Base-by-base conservation (phyloP, 2,888 invertebrate species). In the Drosophila pseudotalamancana region DNA sequence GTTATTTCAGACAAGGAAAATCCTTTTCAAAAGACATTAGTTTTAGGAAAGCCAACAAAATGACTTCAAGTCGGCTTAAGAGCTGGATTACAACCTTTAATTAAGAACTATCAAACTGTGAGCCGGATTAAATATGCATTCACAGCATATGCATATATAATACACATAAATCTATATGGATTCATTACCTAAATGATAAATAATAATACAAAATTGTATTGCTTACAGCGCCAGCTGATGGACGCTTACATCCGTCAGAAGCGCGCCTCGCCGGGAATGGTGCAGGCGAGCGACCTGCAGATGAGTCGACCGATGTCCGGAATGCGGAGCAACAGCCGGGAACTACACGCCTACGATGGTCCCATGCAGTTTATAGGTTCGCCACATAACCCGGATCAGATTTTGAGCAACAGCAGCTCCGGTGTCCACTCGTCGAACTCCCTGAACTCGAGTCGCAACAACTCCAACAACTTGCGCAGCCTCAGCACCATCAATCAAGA, bases 191-290 rank as follows among this genome's bases (percentile, higher is more conserved):
- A 9, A 27, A 9, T 8, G 3, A 11, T 27, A 8, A 25, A 8
- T 2, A 27, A 27, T 27, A n/a, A n/a, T n/a, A n/a, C n/a, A n/a
- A n/a, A n/a, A n/a, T n/a, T n/a, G n/a, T 11, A 11, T 5, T 31
- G 6, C 3, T 77, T 91, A 72, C 87, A 97, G 97, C 94, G 96
- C 72, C 97, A 97, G 91, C 90, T 97, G 76, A 95, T 97, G 94
- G 97, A 97, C 89, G 96, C 96, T 88, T 97, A 97, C 91, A 96
- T 97, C 94, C 95, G 95, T 80, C 96, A 96, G 88, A 97, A 97
- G 89, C 93, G 97, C 49, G 95, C 97, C 88, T 95, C 95, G 61
- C 94, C 95, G 46, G 96, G 97, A 27, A 95, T 97, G 95, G 95
- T 97, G 31, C 96, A 96, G 89, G 96, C 96, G 6, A 97, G 97